Conservation (phyloP, 2,113 vertebrate species). For the Acrocephalus kingi region DNA sequence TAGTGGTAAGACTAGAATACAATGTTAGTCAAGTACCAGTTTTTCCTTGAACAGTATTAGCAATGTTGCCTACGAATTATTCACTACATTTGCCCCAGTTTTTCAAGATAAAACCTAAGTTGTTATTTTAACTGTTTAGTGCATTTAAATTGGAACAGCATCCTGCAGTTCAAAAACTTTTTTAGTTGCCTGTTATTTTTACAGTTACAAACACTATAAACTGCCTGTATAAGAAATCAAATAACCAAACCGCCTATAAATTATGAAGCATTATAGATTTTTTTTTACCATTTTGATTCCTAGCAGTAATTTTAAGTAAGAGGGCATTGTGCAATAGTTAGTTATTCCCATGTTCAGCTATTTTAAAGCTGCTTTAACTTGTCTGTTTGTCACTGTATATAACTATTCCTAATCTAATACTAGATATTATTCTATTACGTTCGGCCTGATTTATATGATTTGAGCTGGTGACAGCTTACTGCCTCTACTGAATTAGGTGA, state of each 20-base stretch:
- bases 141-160: conserved; percentile 62
- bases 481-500: conserved; percentile 74
- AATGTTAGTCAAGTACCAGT: conserved; percentile 55
- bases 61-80: conserved; percentile 34
- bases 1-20: conserved; percentile 57
- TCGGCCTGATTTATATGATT: conserved; percentile 72
- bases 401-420: conserved; percentile 78
- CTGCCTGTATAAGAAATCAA: conserved; percentile 77
- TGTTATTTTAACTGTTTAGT: conserved; percentile 62
- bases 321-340: conserved; percentile 88
- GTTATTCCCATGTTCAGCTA: conserved; percentile 78
- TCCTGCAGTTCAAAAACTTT: conserved; percentile 63
- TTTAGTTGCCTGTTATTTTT: conserved; percentile 58
- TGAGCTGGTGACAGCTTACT: conserved; percentile 74
- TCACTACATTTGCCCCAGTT: conserved; percentile 56
- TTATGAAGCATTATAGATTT: conserved; percentile 72
- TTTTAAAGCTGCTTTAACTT: conserved; percentile 82
- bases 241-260: conserved; percentile 75
- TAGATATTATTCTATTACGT: conserved; percentile 76
- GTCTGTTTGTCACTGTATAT: conserved; percentile 80
- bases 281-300: conserved; percentile 68
- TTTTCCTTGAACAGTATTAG: conserved; percentile 61
- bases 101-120: conserved; percentile 12
- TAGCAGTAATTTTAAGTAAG: conserved; percentile 78
- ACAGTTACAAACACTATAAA: conserved; percentile 76